Evolutionary conservation across 2,888 invertebrate genomes (phyloP), one percentile per base, ranked within the genome.

Genomic region (Ypsolopha scabrella): DNA sequence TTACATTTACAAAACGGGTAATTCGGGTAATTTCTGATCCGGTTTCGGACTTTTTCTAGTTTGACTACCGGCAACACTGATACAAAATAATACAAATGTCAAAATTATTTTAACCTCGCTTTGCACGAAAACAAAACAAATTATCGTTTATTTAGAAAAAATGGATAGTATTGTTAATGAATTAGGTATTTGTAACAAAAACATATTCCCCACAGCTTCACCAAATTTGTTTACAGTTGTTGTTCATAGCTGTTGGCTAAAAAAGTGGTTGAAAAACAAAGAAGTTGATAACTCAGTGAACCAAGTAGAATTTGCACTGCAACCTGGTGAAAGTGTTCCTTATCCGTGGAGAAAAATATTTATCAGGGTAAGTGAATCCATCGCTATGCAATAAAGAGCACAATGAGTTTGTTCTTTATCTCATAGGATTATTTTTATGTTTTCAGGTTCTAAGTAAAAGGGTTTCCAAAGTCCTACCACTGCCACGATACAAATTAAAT

Each of bases 111-210:
- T 10, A 39, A 48, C 13, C 6, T 48, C 10, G 24, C 41, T 50
- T 24, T 33, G 33, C 10, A 48, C 10, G 39, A 33, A 45, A 37
- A 43, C 41, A 51, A 41, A 50, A 51, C 39, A 45, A 45, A 50
- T 35, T 11, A 41, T 50, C 10, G 41, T 41, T 35, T 14, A 14
- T 36, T 47, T 46, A 13, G n/a, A 47, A 38, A 24, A 24, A 64
- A 92, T 93, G 92, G 92, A 93, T 71, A 76, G 82, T 68, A 86
- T 93, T 64, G 88, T 88, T 69, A 89, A 89, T 63, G 93, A 94
- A 80, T 85, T 94, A 66, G 90, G 90, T 57, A 89, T 94, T 68
- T 91, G 90, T 58, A 82, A 80, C 59, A 92, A 92, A 68, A 91
- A 92, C 79, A 82, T 92, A 65, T 74, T 74, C 64, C 71, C 86